Evolutionary conservation across 2,888 invertebrate species (phyloP), one percentile per base, ranked within the genome.

Genomic region (Psylliodes chrysocephalus): DNA sequence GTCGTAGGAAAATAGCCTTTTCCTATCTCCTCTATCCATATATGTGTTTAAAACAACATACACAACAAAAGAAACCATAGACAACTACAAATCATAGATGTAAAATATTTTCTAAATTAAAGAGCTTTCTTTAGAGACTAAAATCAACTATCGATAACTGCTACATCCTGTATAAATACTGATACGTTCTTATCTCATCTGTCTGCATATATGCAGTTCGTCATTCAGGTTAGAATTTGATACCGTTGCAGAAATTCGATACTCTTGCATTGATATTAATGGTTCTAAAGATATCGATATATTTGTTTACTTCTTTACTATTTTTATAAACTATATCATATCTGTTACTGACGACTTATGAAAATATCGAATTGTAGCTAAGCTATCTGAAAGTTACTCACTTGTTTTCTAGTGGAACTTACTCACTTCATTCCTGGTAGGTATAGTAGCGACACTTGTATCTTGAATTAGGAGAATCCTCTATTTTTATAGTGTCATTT

Each of bases 211-310:
- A 15, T 30, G 22, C n/a, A 57, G 30, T 38, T 10, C 22, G 19
- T 46, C 22, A 46, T 19, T 22, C 46, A n/a, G 12, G 14, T 10
- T 19, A 19, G 15, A 57, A 57, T 51, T 60, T 44, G 66, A 66
- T 66, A 66, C 30, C 38, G 47, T 54, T 60, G 56, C 57, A 57
- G 60, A 66, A 60, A 66, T 47, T 55, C 56, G 55, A 66, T 60
- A 66, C 63, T 47, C 14, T 40, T 30, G 54, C 59, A 38, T 53
- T 55, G 56, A 44, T 61, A 57, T 40, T 30, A 49, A 49, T 49
- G 49, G 28, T 30, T 28, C 10, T 49, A 51, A 47, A 59, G 59
- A 46, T 59, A 59, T 59, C 18, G 49, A 57, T 57, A 47, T 57
- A 51, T 59, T 59, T 59, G 59, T 59, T 59, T 59, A 59, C 49